A percentile compares a stretch with the other conserved stretches of the same genome.
These are phyloP conservation scores for Phalera bucephala DNA, from an alignment of 2,888 invertebrate species.

Conservation along the genomic window DNA sequence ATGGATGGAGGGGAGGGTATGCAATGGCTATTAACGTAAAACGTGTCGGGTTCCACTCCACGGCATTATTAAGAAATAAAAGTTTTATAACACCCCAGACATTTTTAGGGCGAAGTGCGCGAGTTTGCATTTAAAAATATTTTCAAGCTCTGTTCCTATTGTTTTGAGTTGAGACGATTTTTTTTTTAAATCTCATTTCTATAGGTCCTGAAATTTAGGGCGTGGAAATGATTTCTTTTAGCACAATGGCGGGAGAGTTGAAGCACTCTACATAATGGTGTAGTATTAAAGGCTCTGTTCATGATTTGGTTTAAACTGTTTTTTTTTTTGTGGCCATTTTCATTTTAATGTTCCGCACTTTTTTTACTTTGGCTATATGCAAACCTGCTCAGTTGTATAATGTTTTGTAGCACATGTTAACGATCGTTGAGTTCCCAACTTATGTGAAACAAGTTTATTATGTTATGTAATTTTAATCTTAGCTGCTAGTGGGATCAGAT, in stretches of 20 bases:
- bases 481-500: too few relatives aligned
- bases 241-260: conserved; percentile 8
- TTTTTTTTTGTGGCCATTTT: too few relatives aligned
- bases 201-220: conserved; percentile 22
- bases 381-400: too few relatives aligned
- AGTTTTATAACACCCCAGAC: conserved; percentile 7
- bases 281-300: too few relatives aligned
- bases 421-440: too few relatives aligned
- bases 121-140: conserved; percentile 5
- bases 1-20: not conserved
- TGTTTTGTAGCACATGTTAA: too few relatives aligned
- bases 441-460: too few relatives aligned
- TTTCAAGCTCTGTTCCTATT: conserved; percentile 17
- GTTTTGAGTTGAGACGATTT: conserved; percentile 12
- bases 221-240: conserved; percentile 16
- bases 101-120: conserved; percentile 6
- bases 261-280: not conserved
- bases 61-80: conserved; percentile 3
- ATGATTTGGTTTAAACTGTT: too few relatives aligned
- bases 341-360: too few relatives aligned
- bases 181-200: conserved; percentile 24
- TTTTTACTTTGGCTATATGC: too few relatives aligned
- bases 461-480: too few relatives aligned
- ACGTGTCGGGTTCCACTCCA: not conserved
- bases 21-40: conserved; percentile 2